Evolutionary conservation across 2,113 vertebrate genomes (phyloP).

Genomic region (Caretta caretta): DNA sequence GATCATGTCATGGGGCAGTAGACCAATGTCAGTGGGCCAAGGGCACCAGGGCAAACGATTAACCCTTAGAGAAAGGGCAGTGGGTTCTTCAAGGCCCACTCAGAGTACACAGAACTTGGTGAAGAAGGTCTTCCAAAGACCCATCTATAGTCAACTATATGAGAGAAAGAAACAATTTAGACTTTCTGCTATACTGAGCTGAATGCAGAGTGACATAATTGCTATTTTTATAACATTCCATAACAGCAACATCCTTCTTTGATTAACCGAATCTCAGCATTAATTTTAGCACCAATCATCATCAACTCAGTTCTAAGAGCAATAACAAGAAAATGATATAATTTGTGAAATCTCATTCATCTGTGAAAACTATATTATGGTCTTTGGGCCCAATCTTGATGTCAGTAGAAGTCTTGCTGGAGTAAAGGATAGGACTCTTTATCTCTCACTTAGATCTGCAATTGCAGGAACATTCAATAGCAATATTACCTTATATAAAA

Average conservation of each 20-base stretch:
- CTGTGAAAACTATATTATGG: background rate
- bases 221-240: background rate
- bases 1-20: background rate
- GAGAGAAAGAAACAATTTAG: background rate
- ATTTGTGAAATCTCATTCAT: background rate
- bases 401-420: background rate
- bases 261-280: slow-evolving; percentile 17
- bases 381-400: background rate
- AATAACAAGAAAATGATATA: background rate
- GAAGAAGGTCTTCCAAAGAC: background rate
- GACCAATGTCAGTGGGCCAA: background rate
- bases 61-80: background rate
- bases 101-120: background rate
- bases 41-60: background rate
- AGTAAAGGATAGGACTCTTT: background rate
- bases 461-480: background rate
- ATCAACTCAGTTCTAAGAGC: background rate
- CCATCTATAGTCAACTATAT: background rate
- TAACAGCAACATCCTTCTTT: slow-evolving; percentile 12
- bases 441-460: background rate
- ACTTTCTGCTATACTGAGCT: background rate
- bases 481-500: background rate
- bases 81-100: background rate
- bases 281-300: background rate
- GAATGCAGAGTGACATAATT: background rate